Percentiles rank a stretch among this genome's conserved stretches.
Conservation (phyloP, 2,797 vertebrate species). For the Liparis tanakae region DNA sequence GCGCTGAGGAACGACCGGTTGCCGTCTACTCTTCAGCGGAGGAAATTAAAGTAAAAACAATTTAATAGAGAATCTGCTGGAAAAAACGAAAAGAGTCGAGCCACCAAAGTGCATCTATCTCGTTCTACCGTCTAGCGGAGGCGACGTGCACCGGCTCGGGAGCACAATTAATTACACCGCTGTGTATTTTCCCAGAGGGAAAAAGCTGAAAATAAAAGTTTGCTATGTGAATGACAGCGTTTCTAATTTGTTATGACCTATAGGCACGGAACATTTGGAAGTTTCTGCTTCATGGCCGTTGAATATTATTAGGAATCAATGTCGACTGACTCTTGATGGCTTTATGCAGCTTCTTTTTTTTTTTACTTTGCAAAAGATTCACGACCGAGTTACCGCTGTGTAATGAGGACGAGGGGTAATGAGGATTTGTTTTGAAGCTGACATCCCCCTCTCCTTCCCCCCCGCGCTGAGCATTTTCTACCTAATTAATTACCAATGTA, state of each 20-base stretch:
- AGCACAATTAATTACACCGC: constrained; percentile 67
- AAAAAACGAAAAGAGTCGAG: constrained; percentile 54
- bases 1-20: constrained; percentile 28
- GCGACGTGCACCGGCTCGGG: constrained; percentile 48
- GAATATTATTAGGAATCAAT: constrained; percentile 51
- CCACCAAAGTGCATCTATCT: constrained; percentile 48
- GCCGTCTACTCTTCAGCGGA: constrained; percentile 45
- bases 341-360: constrained; percentile 42
- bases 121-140: constrained; percentile 50
- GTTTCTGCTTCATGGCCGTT: constrained; percentile 49
- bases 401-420: constrained; percentile 38
- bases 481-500: constrained; percentile 37
- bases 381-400: constrained; percentile 26
- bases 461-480: constrained; percentile 12
- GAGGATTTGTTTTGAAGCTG: constrained; percentile 16
- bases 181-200: constrained; percentile 60
- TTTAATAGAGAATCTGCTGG: constrained; percentile 64
- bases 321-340: constrained; percentile 41
- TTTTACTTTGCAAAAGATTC: constrained; percentile 40
- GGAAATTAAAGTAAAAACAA: constrained; percentile 71
- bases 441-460: constrained; percentile 18
- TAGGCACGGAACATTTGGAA: constrained; percentile 56
- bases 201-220: constrained; percentile 63
- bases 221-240: constrained; percentile 58
- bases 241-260: constrained; percentile 68